Percentiles rank a stretch among this genome's conserved stretches.
phyloP scores from a whole-genome alignment of 2,113 vertebrate species.

The Festucalex cinctus region DNA sequence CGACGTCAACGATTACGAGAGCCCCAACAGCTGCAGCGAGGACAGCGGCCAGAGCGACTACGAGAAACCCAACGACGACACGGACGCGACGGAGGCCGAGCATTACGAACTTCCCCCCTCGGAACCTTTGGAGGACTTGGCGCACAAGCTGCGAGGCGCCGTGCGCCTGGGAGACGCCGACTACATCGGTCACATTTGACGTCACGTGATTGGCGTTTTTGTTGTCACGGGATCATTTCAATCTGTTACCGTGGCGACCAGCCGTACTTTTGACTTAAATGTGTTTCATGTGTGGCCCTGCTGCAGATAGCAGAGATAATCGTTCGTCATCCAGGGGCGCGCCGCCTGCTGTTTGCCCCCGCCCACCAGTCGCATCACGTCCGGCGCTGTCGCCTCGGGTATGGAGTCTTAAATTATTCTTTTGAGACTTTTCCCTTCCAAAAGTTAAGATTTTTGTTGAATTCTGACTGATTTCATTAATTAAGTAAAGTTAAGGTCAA shows the following conservation, averaged over 20 bases:
- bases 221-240: neutral
- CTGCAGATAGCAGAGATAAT: constrained; percentile 35
- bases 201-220: neutral
- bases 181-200: constrained; percentile 78
- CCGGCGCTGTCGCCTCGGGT: constrained; percentile 30
- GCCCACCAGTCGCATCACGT: constrained; percentile 15
- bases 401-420: constrained; percentile 36
- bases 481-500: no score
- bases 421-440: no score
- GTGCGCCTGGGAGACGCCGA: constrained; percentile 74
- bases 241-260: neutral
- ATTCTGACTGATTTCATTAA: no score
- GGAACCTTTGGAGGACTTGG: constrained; percentile 72
- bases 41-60: constrained; percentile 80
- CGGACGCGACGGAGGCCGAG: constrained; percentile 36
- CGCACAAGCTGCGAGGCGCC: constrained; percentile 73
- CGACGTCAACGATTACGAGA: constrained; percentile 81
- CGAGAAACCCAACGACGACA: constrained; percentile 80
- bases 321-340: neutral
- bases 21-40: constrained; percentile 69
- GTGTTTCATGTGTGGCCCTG: neutral
- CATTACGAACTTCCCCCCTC: constrained; percentile 88
- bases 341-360: constrained; percentile 45
- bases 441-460: no score
- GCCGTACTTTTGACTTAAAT: neutral